A percentile compares a stretch with the other conserved stretches of the same genome.
Evolutionary conservation across 2,113 vertebrate species (phyloP).

Genomic region (Stigmatopora argus): DNA sequence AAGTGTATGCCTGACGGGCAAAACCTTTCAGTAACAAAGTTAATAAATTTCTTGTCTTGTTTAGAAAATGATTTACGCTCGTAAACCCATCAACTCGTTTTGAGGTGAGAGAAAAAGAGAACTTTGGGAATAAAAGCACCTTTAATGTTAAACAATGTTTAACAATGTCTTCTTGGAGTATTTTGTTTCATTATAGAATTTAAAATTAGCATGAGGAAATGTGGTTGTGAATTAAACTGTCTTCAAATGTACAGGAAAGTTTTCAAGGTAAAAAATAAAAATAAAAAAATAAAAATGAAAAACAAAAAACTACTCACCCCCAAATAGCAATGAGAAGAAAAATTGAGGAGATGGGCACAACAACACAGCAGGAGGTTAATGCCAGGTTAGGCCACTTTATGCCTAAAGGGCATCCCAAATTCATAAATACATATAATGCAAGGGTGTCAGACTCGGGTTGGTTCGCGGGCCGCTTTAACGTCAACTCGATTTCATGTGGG

Average conservation of each 20-base stretch:
- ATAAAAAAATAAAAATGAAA: too few species aligned
- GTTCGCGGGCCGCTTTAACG: too few species aligned
- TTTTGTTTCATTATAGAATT: constrained; percentile 17
- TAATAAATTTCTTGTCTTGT: neutral
- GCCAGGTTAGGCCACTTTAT: constrained; percentile 4
- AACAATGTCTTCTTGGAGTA: constrained; percentile 11
- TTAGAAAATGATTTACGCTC: neutral
- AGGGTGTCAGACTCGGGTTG: too few species aligned
- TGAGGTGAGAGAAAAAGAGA: neutral
- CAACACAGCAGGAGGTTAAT: constrained; percentile 44
- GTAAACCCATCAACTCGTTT: neutral
- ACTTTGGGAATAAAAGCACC: neutral
- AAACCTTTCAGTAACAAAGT: neutral
- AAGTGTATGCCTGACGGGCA: too few species aligned
- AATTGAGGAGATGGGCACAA: constrained; percentile 45
- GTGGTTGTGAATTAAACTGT: constrained; percentile 52
- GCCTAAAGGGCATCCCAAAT: too few species aligned
- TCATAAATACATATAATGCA: too few species aligned
- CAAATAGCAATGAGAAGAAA: constrained; percentile 42
- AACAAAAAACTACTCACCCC: constrained; percentile 53
- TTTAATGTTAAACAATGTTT: neutral
- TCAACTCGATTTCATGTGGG: too few species aligned
- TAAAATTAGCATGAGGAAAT: constrained; percentile 43
- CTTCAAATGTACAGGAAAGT: constrained; percentile 50
- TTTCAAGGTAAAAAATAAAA: constrained; percentile 19